Evolutionary conservation across 2,113 vertebrate species (phyloP).

Genomic region (Noturus placidus): DNA sequence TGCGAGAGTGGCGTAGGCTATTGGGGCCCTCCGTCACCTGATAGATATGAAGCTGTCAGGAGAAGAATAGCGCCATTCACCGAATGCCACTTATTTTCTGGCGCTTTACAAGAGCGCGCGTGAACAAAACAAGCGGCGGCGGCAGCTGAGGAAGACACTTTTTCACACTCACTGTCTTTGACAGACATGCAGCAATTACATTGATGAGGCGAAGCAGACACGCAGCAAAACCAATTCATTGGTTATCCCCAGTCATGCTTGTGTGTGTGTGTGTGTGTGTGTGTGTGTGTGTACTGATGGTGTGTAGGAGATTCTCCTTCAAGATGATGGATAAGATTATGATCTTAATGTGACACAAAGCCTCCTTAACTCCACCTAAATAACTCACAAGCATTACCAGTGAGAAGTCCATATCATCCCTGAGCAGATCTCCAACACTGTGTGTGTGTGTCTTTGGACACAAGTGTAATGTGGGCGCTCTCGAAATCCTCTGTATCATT

Average conservation of each 20-base stretch:
- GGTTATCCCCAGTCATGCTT: constrained; percentile 70
- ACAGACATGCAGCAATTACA: constrained; percentile 96
- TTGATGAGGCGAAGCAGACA: constrained; percentile 91
- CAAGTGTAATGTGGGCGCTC: neutral
- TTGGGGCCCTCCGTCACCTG: constrained; percentile 89
- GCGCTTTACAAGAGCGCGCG: constrained; percentile 89
- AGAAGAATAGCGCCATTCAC: constrained; percentile 98
- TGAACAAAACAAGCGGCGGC: constrained; percentile 82
- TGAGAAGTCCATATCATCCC: neutral
- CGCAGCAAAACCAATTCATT: constrained; percentile 82
- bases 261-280: constrained; percentile 24
- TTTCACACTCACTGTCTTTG: constrained; percentile 84
- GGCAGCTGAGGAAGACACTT: constrained; percentile 94
- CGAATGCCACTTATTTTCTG: constrained; percentile 99
- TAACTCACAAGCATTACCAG: constrained; percentile 15
- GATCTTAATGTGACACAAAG: constrained; percentile 39
- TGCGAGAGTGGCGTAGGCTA: constrained; percentile 80
- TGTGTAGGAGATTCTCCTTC: constrained; percentile 19
- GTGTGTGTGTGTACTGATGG: constrained; percentile 29
- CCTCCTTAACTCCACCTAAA: constrained; percentile 37
- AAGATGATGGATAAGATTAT: constrained; percentile 46
- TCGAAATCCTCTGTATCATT: neutral
- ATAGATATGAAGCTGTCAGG: constrained; percentile 98
- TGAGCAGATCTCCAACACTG: neutral
- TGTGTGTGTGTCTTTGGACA: neutral